A percentile compares a stretch with the other conserved stretches of the same genome.
Evolutionary conservation across 2,113 vertebrate species (phyloP).

Genomic region (Gymnorhina tibicen): DNA sequence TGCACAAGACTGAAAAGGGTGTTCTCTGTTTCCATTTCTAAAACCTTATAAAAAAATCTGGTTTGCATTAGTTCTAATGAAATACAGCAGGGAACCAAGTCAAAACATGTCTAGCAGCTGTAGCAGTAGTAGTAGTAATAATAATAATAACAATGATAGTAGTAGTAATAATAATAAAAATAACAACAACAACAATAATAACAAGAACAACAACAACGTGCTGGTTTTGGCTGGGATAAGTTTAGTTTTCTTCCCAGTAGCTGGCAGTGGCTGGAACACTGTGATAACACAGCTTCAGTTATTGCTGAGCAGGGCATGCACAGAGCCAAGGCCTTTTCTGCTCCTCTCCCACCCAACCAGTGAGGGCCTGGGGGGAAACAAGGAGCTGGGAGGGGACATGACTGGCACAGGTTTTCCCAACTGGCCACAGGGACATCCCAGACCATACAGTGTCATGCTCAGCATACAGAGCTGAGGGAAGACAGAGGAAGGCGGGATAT

Average conservation of each 20-base stretch:
- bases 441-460: not conserved
- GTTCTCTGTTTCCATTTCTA: not conserved
- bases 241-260: not conserved
- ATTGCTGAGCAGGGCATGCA: not conserved
- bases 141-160: not conserved
- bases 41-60: not conserved
- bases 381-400: not conserved
- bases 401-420: not conserved
- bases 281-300: not conserved
- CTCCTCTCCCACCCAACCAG: not conserved
- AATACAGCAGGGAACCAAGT: not conserved
- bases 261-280: not conserved
- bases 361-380: not conserved
- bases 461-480: not conserved
- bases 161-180: not conserved
- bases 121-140: not conserved
- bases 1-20: not conserved
- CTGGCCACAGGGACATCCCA: not conserved
- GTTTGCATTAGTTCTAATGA: not conserved
- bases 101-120: not conserved
- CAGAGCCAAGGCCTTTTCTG: not conserved
- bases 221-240: not conserved
- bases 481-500: rapidly evolving
- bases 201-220: not conserved
- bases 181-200: not conserved